These are phyloP conservation scores for Cyprinodon diabolis DNA, from an alignment of 2,797 vertebrate genomes.

Conservation along the genomic window DNA sequence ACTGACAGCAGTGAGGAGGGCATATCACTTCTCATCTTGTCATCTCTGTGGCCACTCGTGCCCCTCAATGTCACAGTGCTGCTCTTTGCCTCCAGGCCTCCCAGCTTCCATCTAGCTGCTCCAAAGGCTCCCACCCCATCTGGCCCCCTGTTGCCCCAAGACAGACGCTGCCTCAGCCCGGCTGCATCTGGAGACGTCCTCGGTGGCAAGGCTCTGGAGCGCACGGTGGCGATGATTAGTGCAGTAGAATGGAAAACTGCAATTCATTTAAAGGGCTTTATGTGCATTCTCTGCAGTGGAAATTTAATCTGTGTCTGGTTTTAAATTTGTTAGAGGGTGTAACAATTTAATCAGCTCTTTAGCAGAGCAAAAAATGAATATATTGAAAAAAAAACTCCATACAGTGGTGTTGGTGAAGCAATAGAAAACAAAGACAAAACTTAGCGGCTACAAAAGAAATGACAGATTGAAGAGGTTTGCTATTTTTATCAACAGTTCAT, in stretches of 20 bases:
- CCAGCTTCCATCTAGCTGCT: constrained; percentile 61
- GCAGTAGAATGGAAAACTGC: constrained; percentile 30
- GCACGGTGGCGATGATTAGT: constrained; percentile 20
- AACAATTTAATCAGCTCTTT: constrained; percentile 70
- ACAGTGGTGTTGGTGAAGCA: constrained; percentile 32
- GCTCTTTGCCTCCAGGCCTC: constrained; percentile 66
- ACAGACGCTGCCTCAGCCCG: constrained; percentile 45
- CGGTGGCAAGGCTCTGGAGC: constrained; percentile 31
- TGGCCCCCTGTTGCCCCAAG: constrained; percentile 58
- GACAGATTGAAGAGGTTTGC: constrained; percentile 58
- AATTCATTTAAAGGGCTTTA: constrained; percentile 57
- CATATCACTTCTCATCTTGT: constrained; percentile 81
- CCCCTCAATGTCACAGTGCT: constrained; percentile 78
- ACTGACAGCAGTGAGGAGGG: constrained; percentile 75
- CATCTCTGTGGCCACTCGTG: constrained; percentile 74
- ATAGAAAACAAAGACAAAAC: constrained; percentile 49
- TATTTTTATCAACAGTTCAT: constrained; percentile 70
- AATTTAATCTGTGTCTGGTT: constrained; percentile 55
- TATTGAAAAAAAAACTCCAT: constrained; percentile 13
- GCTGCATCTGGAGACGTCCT: constrained; percentile 60
- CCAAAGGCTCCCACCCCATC: constrained; percentile 54
- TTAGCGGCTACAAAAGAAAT: constrained; percentile 43
- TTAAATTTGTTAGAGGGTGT: constrained; percentile 56
- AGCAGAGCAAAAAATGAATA: constrained; percentile 52
- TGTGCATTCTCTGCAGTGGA: constrained; percentile 46